Evolutionary conservation across 2,113 vertebrate genomes (phyloP).

Genomic region (Collichthys lucidus): DNA sequence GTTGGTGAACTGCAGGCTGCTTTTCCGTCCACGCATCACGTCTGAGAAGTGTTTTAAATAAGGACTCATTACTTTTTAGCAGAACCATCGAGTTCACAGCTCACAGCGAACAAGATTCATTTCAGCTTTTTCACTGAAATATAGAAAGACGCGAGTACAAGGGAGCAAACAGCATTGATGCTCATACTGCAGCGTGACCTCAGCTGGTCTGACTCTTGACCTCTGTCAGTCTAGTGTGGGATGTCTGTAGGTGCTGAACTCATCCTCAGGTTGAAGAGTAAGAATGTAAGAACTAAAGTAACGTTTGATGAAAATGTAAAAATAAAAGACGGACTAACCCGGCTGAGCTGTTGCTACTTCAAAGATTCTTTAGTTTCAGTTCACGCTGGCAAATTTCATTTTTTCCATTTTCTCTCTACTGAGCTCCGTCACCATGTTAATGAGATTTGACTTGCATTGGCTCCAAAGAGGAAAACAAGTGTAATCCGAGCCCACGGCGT

Average conservation of each 20-base stretch:
- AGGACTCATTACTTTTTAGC: too few species aligned
- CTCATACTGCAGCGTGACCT: neutral
- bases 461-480: conserved; percentile 8
- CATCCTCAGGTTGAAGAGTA: neutral
- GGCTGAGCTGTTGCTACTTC: neutral
- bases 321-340: neutral
- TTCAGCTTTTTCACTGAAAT: neutral
- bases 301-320: neutral
- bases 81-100: too few species aligned
- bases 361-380: conserved; percentile 2
- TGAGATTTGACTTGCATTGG: conserved; percentile 17
- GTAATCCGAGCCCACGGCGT: conserved; percentile 3
- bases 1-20: too few species aligned
- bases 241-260: neutral
- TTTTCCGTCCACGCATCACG: too few species aligned
- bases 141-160: neutral
- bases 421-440: conserved; percentile 23
- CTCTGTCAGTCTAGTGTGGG: neutral
- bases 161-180: neutral
- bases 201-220: neutral
- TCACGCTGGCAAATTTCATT: neutral
- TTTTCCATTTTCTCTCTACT: neutral
- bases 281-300: neutral
- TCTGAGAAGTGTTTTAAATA: too few species aligned
- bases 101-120: neutral